Evolutionary conservation across 2,888 invertebrate species (phyloP), one percentile per base, ranked within the genome.

Genomic region (Cremastinae sp.): DNA sequence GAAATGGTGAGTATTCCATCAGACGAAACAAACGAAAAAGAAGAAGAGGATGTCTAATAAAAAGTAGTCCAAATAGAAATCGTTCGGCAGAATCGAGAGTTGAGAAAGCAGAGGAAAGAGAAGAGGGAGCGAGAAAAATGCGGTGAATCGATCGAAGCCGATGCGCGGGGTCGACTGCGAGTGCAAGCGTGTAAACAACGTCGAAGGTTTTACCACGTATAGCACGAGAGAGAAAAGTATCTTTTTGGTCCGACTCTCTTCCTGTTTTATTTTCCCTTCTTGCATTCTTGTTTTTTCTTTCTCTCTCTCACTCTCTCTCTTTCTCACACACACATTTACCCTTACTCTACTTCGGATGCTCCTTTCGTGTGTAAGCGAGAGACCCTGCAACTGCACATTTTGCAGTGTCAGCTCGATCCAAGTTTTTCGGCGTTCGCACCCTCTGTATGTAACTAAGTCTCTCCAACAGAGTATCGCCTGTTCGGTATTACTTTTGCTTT

Each of bases 101-200:
- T 20, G 16, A 2, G 20, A 7, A 4, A 36, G 20, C 14, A 38
- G n/a, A 12, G 3, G 34, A 41, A 56, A 22, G 53, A 28, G n/a
- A 36, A 36, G 54, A 5, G 53, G 49, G 53, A 22, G 14, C 22
- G 10, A 66, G 66, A 66, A 53, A 66, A 66, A 66, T 56, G 54
- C 51, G 61, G 54, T 34, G 61, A 62, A 75, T 75, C 75, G 75
- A 75, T 75, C 58, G 75, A 51, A 75, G 58, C 61, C 54, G 66
- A 71, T 71, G 61, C 38, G 71, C n/a, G n/a, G 64, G 71, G 65
- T 66, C 66, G 75, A 66, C 66, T 62, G 56, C 20, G 56, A 62
- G 58, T 71, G 75, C 56, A 66, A 71, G 61, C 54, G 70, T 75
- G 75, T 71, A 71, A 75, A 75, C 71, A 75, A 66, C 54, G 20